phyloP scores from a whole-genome alignment of 1,140 invertebrate genomes.

The Panonychus citri region DNA sequence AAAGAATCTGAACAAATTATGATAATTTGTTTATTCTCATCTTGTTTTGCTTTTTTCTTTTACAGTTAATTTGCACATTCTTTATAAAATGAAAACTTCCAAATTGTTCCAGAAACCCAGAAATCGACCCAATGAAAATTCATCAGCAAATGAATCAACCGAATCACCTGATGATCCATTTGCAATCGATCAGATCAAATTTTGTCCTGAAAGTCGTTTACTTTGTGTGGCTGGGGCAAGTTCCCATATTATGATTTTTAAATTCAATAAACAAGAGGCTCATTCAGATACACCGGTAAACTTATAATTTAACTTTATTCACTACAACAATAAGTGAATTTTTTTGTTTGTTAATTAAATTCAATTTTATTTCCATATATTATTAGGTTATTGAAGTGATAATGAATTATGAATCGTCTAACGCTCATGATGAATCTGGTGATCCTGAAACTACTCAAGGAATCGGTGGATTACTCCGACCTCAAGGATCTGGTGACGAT shows the following conservation, averaged over 20 bases:
- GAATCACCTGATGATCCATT: slow-evolving; percentile 47
- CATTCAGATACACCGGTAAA: slow-evolving; percentile 57
- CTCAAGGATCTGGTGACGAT: background rate
- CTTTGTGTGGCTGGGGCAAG: slow-evolving; percentile 67
- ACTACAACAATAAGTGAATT: background rate
- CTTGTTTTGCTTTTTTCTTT: background rate
- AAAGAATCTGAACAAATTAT: too few species aligned
- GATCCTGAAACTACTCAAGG: background rate
- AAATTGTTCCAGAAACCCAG: slow-evolving; percentile 52
- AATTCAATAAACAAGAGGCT: slow-evolving; percentile 73
- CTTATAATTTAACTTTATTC: background rate
- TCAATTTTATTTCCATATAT: slow-evolving; percentile 14
- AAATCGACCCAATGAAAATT: background rate
- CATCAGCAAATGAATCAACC: background rate
- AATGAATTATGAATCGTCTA: slow-evolving; percentile 46
- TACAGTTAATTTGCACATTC: slow-evolving; percentile 56
- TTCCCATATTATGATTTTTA: slow-evolving; percentile 79
- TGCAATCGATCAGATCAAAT: slow-evolving; percentile 69
- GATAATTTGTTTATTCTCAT: too few species aligned
- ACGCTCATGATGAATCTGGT: slow-evolving; percentile 32
- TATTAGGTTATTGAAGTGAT: slow-evolving; percentile 69
- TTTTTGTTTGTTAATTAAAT: background rate
- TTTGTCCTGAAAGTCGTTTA: slow-evolving; percentile 76
- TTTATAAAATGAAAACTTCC: slow-evolving; percentile 93
- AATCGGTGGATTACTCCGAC: background rate